Conservation (phyloP, 2,797 vertebrate genomes). For the Triplophysa yarkandensis region DNA sequence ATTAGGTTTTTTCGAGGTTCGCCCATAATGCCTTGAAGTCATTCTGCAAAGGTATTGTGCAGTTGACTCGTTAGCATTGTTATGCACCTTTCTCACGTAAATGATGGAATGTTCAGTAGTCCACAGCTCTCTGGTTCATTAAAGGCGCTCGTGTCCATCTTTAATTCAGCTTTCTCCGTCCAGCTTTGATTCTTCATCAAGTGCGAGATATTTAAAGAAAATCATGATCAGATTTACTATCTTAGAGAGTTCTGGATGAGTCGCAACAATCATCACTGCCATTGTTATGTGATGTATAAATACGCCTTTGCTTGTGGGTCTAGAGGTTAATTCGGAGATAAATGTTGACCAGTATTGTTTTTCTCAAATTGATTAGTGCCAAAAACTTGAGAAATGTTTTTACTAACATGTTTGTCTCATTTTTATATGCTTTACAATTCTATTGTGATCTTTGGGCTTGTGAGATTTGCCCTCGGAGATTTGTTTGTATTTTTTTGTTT, state of each 20-base stretch:
- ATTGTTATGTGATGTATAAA: constrained; percentile 15
- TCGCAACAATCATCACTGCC: constrained; percentile 30
- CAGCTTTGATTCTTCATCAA: constrained; percentile 1
- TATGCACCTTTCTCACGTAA: not conserved
- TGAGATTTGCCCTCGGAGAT: not conserved
- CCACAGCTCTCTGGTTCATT: constrained; percentile 8
- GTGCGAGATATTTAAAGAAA: constrained; percentile 14
- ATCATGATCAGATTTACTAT: constrained; percentile 7
- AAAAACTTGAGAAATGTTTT: constrained; percentile 33
- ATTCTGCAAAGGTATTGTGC: not conserved
- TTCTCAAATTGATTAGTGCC: constrained; percentile 36
- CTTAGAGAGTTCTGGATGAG: constrained; percentile 17
- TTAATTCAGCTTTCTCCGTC: constrained; percentile 15
- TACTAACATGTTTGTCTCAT: constrained; percentile 30
- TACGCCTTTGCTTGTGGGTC: constrained; percentile 43
- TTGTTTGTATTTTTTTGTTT: not conserved
- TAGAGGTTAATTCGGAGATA: constrained; percentile 2
- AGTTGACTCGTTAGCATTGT: constrained; percentile 27
- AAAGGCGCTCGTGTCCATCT: not conserved
- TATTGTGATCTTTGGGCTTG: constrained; percentile 3
- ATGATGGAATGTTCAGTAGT: constrained; percentile 47
- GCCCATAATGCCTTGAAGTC: constrained; percentile 57
- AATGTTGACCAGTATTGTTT: constrained; percentile 1
- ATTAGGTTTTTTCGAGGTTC: constrained; percentile 43
- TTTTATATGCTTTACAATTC: constrained; percentile 26